Evolutionary conservation across 1,140 invertebrate genomes (phyloP).

Genomic region (Cydia strobilella): DNA sequence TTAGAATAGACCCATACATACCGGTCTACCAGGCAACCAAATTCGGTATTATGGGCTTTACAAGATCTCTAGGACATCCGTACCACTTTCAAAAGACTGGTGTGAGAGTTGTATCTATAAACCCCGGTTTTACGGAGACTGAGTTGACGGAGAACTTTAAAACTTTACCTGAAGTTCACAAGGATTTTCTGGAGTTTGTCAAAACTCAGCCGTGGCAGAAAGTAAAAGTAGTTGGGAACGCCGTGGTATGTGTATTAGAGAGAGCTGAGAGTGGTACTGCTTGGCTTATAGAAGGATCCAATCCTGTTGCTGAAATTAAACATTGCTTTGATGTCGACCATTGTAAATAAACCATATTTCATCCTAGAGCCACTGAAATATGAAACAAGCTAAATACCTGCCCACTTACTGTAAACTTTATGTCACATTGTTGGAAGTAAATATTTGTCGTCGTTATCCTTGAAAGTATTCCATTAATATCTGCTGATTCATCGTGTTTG

Average conservation of each 20-base stretch:
- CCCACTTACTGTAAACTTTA: not conserved
- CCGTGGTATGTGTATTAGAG: constrained; percentile 41
- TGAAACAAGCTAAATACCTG: not conserved
- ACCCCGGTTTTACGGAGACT: constrained; percentile 74
- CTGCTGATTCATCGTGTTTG: not conserved
- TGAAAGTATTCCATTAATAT: not conserved
- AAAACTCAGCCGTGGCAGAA: constrained; percentile 34
- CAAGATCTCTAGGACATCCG: constrained; percentile 69
- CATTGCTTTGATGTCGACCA: not conserved
- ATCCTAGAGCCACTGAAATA: not conserved
- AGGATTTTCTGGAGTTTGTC: not conserved
- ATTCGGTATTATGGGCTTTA: constrained; percentile 78
- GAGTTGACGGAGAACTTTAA: constrained; percentile 51
- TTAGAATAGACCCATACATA: constrained; percentile 79
- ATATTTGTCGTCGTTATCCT: constrained; percentile 2
- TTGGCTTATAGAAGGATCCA: constrained; percentile 40
- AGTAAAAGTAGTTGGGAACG: constrained; percentile 37
- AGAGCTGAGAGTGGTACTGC: constrained; percentile 41
- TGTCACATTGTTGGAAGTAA: not conserved
- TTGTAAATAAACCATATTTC: not conserved
- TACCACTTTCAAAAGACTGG: constrained; percentile 76
- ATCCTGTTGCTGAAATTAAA: constrained; percentile 32
- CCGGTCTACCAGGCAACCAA: constrained; percentile 85
- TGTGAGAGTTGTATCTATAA: constrained; percentile 72
- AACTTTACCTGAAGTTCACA: constrained; percentile 42